These are phyloP conservation scores for Malurus elegans DNA, from an alignment of 2,113 vertebrate species.

Conservation along the genomic window DNA sequence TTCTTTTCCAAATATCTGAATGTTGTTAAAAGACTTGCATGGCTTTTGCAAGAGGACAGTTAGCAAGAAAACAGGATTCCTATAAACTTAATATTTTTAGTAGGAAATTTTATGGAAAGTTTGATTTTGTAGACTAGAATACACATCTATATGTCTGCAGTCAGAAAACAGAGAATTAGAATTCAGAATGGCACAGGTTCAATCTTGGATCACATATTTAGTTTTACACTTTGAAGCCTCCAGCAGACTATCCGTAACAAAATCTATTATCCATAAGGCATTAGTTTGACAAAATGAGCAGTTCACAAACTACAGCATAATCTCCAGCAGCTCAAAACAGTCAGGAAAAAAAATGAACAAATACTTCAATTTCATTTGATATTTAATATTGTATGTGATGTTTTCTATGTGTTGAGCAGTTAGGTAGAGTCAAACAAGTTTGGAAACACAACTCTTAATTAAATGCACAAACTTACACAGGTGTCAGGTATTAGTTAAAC, in stretches of 20 bases:
- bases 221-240: not conserved
- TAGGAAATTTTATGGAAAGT: not conserved
- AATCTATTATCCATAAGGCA: not conserved
- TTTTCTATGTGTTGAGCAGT: not conserved
- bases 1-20: not conserved
- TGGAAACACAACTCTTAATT: not conserved
- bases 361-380: not conserved
- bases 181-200: not conserved
- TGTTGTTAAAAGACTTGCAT: not conserved
- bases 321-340: not conserved
- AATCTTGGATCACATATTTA: not conserved
- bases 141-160: accelerated
- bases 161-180: not conserved
- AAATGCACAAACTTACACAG: not conserved
- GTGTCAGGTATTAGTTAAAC: not conserved
- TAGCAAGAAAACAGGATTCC: not conserved
- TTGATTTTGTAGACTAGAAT: not conserved
- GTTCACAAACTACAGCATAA: not conserved
- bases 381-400: not conserved
- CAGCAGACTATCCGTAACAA: not conserved
- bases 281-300: not conserved
- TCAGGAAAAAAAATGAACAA: not conserved
- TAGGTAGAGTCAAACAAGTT: not conserved
- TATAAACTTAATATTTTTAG: not conserved
- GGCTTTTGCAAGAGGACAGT: not conserved